These are phyloP conservation scores for Lasiommata megera DNA, from an alignment of 2,888 invertebrate genomes.

Conservation along the genomic window DNA sequence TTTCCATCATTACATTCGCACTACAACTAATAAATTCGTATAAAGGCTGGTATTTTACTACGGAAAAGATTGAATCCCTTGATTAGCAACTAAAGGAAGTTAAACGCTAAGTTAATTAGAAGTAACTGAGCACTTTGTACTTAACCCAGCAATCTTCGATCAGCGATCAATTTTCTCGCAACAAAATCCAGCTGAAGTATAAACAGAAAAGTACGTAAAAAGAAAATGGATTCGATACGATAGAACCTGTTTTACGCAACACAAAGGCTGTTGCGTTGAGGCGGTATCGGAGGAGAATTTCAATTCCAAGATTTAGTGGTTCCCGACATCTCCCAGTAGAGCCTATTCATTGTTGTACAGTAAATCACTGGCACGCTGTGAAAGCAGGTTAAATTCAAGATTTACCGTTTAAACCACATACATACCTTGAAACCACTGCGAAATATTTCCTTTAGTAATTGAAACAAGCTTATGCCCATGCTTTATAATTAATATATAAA, in stretches of 20 bases:
- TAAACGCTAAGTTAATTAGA: background rate
- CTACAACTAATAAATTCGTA: no score
- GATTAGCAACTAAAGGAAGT: background rate
- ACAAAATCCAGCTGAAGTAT: conserved; percentile 14
- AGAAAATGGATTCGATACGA: conserved; percentile 17
- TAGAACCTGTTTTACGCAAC: conserved; percentile 17
- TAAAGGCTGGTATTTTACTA: no score
- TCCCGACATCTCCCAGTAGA: conserved; percentile 18
- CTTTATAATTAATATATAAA: no score
- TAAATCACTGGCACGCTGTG: conserved; percentile 23
- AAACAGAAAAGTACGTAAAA: conserved; percentile 16
- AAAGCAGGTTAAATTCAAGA: conserved; percentile 19
- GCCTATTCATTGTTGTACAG: conserved; percentile 23
- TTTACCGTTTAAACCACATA: conserved; percentile 16
- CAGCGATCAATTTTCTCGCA: conserved; percentile 16
- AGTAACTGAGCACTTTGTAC: background rate
- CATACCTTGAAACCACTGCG: background rate
- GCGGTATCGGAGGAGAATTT: conserved; percentile 24
- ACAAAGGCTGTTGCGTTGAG: conserved; percentile 21
- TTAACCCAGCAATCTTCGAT: conserved; percentile 9
- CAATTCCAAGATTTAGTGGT: conserved; percentile 26
- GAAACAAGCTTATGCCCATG: no score
- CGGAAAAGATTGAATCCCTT: background rate
- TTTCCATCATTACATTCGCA: no score
- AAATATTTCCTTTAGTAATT: background rate